Evolutionary conservation across 2,797 vertebrate species (phyloP), one percentile per base, ranked within the genome.

Genomic region (Pitangus sulphuratus): DNA sequence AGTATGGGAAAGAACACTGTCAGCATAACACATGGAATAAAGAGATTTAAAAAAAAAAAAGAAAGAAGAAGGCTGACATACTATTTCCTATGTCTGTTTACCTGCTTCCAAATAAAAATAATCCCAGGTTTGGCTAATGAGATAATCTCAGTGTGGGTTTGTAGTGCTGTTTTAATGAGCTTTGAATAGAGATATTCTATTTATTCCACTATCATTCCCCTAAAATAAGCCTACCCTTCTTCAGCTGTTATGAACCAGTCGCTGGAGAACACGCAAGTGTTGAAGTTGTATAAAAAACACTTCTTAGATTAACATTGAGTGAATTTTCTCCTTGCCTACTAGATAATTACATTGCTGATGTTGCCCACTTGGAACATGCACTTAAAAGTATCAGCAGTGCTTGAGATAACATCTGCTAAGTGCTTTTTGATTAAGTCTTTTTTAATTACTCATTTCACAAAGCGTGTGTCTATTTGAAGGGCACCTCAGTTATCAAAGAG

Each of bases 351-450:
- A 1, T 58, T 89, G 84, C 82, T 95, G 82, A 95, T 71, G 76
- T 93, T 92, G 91, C 91, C 87, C 57, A 86, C 94, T 96, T 96
- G 82, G 87, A 92, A 85, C 57, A 65, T 53, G 44, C 53, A 91
- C 72, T 97, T 93, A 77, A 91, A 89, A 53, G 39, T 89, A 91
- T 78, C 93, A 75, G 78, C 60, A 89, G 84, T 86, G 40, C 91
- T 97, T 93, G 79, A 91, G 79, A 92, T 94, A 93, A 83, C 93
- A 94, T 91, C 87, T 93, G 60, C 56, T 91, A 96, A 97, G 79
- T 92, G 76, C 57, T 95, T 94, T 95, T 94, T 97, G 95, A 95
- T 97, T 93, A 96, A 95, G 79, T 75, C 68, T 89, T 89, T 92
- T 75, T 68, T 95, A 96, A 96, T 96, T 95, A 80, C 75, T 89